Conservation (phyloP, 1,140 invertebrate genomes). For the Onthophagus taurus region DNA sequence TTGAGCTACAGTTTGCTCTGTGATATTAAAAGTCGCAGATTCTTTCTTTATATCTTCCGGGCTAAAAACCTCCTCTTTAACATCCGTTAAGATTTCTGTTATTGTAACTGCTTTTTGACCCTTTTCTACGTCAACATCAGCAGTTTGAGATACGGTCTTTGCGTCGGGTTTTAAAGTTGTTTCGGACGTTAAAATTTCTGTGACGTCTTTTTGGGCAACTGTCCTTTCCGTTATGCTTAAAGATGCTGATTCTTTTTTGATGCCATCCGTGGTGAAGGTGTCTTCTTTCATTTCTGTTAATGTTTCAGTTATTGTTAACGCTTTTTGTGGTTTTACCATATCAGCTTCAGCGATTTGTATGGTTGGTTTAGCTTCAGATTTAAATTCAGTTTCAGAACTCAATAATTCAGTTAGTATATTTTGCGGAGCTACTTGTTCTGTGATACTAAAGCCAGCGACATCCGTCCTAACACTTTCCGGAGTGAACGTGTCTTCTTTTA, state of each 20-base stretch:
- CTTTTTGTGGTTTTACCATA: not conserved
- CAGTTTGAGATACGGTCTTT: slow-evolving; percentile 28
- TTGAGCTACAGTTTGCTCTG: slow-evolving; percentile 4
- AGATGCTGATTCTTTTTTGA: not conserved
- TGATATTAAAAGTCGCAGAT: slow-evolving; percentile 6
- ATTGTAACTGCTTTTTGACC: slow-evolving; percentile 30
- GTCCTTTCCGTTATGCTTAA: not conserved
- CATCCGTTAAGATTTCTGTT: slow-evolving; percentile 33
- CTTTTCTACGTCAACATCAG: slow-evolving; percentile 31
- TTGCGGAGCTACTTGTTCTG: not conserved
- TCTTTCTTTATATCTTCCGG: not conserved
- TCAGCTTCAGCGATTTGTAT: slow-evolving; percentile 6
- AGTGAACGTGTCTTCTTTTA: not conserved
- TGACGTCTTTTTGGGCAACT: not conserved
- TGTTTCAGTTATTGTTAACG: slow-evolving; percentile 12
- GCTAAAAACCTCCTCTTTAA: slow-evolving; percentile 34
- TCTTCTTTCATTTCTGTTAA: slow-evolving; percentile 19
- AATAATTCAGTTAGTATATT: not conserved
- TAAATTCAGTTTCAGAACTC: not conserved
- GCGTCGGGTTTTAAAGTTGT: slow-evolving; percentile 32
- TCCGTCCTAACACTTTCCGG: not conserved
- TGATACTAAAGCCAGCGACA: not conserved
- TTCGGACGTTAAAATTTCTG: slow-evolving; percentile 42
- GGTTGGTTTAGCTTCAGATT: not conserved
- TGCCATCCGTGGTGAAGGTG: not conserved